Evolutionary conservation across 2,113 vertebrate genomes (phyloP).

Genomic region (Poecile atricapillus): DNA sequence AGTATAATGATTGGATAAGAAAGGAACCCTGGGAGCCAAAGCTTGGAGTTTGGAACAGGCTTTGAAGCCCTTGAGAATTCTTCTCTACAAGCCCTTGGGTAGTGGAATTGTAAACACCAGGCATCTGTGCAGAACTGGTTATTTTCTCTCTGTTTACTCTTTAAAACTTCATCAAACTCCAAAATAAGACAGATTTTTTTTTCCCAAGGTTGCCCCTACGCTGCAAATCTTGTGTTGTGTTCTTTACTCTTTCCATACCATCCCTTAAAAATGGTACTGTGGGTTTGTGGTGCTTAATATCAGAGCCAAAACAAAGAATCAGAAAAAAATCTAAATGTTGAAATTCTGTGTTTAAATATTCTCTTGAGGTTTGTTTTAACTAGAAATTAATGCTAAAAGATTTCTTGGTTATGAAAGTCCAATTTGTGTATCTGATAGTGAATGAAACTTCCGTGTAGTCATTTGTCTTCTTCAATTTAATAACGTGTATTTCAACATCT

Average conservation of each 20-base stretch:
- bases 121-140: background rate
- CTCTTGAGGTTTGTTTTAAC: background rate
- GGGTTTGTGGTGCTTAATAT: background rate
- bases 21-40: background rate
- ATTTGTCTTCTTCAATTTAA: background rate
- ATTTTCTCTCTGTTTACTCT: background rate
- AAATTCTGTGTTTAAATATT: background rate
- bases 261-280: background rate
- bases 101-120: background rate
- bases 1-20: background rate
- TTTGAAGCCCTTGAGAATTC: background rate
- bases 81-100: background rate
- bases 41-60: background rate
- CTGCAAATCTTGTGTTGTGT: background rate
- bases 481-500: background rate
- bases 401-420: background rate
- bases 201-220: background rate
- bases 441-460: background rate
- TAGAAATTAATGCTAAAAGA: background rate
- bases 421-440: background rate
- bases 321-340: background rate
- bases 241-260: background rate
- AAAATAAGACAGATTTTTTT: background rate
- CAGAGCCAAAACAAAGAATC: background rate
- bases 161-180: background rate